A percentile compares a stretch with the other conserved stretches of the same genome.
Conservation (phyloP, 1,140 invertebrate species). For the Metaphire vulgaris region DNA sequence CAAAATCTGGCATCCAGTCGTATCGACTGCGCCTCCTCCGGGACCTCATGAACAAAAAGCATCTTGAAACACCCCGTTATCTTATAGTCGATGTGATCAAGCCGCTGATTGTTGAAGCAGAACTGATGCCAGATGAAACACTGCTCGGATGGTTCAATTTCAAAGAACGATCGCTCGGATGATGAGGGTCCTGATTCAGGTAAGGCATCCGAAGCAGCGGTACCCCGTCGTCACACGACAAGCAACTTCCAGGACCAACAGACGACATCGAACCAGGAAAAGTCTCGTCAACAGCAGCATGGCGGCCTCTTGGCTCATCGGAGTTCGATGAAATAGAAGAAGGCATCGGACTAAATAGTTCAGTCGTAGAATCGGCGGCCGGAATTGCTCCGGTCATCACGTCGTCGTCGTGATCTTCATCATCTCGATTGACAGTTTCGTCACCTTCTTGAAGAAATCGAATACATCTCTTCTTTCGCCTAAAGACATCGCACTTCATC, state of each 20-base stretch:
- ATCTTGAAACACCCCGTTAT: background rate
- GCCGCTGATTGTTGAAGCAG: background rate
- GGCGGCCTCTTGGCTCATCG: background rate
- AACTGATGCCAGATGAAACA: background rate
- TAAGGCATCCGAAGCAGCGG: background rate
- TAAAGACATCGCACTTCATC: too few species aligned
- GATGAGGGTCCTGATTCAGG: background rate
- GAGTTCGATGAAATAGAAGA: conserved; percentile 1
- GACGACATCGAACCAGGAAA: background rate
- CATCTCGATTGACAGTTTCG: conserved; percentile 69
- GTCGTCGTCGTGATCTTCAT: conserved; percentile 45
- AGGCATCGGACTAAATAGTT: conserved; percentile 15
- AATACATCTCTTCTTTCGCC: conserved; percentile 97
- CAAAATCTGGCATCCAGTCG: too few species aligned
- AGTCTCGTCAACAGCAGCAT: background rate
- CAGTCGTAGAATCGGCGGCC: conserved; percentile 18
- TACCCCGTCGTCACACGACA: background rate
- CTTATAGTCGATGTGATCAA: background rate
- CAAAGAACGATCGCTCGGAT: background rate
- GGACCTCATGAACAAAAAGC: background rate
- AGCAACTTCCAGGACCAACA: background rate
- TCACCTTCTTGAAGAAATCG: conserved; percentile 79
- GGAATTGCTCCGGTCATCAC: background rate
- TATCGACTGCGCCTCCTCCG: too few species aligned
- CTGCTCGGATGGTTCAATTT: background rate